phyloP scores from a whole-genome alignment of 2,888 invertebrate genomes.

The Periphyllus acericola region DNA sequence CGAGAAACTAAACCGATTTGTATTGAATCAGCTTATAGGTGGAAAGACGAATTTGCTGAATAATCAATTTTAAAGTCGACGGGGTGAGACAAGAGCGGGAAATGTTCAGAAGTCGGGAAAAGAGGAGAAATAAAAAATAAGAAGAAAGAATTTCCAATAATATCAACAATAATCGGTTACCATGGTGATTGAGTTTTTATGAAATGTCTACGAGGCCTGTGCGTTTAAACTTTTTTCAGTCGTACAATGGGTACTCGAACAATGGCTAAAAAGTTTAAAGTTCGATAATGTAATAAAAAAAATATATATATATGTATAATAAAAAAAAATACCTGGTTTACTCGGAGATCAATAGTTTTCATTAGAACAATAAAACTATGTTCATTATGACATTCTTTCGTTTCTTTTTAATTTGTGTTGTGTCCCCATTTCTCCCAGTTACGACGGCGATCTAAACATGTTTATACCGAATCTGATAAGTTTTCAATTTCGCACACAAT shows the following conservation, averaged over 20 bases:
- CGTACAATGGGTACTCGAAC: conserved; percentile 53
- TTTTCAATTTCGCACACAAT: conserved; percentile 59
- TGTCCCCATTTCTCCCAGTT: background rate
- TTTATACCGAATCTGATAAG: conserved; percentile 57
- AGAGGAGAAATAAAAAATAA: conserved; percentile 34
- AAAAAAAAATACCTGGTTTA: conserved; percentile 41
- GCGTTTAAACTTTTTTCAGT: conserved; percentile 55
- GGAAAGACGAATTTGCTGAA: conserved; percentile 51
- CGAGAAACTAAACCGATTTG: conserved; percentile 57
- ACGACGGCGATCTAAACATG: conserved; percentile 2
- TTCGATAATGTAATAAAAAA: conserved; percentile 56
- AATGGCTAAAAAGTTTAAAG: conserved; percentile 61
- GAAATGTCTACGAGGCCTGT: conserved; percentile 54
- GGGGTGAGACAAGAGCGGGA: conserved; percentile 1
- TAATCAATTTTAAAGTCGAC: conserved; percentile 61
- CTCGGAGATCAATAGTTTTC: conserved; percentile 58
- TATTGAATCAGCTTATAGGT: conserved; percentile 49
- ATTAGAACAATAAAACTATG: conserved; percentile 50
- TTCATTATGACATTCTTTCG: conserved; percentile 51
- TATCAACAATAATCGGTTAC: conserved; percentile 62
- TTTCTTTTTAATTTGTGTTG: conserved; percentile 14
- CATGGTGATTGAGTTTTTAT: conserved; percentile 60
- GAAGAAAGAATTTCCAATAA: conserved; percentile 61
- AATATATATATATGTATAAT: background rate
- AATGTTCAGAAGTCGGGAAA: conserved; percentile 55